Conservation (phyloP, 2,888 invertebrate genomes). For the Ischnus inquisitorius region DNA sequence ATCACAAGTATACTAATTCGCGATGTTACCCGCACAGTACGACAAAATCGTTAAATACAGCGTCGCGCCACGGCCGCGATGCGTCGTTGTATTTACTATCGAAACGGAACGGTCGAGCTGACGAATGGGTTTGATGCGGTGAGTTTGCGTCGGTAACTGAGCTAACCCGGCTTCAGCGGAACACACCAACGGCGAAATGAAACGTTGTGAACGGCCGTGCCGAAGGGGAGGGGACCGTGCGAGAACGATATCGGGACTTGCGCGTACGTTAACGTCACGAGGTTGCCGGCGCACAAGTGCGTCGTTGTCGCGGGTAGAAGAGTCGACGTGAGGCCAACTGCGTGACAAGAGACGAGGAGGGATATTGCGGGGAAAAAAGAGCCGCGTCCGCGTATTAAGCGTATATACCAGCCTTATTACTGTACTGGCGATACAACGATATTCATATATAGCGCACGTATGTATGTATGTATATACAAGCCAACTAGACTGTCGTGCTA, state of each 20-base stretch:
- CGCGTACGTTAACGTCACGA: constrained; percentile 50
- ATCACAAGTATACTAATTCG: no score
- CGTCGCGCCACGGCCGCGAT: neutral
- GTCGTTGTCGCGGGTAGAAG: constrained; percentile 29
- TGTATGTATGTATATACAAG: neutral
- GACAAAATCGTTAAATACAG: no score
- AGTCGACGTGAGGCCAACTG: constrained; percentile 29
- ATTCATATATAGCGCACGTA: neutral
- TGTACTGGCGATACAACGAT: neutral
- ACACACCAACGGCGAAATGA: neutral
- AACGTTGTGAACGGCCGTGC: neutral
- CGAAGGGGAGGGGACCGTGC: neutral
- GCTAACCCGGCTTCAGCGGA: constrained; percentile 20
- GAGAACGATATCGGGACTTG: constrained; percentile 30
- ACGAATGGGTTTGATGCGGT: neutral
- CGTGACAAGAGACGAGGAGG: constrained; percentile 13
- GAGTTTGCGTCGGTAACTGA: constrained; percentile 7
- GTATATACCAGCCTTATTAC: neutral
- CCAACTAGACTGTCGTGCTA: neutral
- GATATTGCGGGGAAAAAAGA: constrained; percentile 1
- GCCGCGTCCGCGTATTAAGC: constrained; percentile 3
- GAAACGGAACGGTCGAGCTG: neutral
- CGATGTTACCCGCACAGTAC: no score
- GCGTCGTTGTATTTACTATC: neutral
- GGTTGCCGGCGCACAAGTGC: constrained; percentile 51